Base-by-base conservation (phyloP, 2,797 vertebrate genomes). In the Xenops minutus region DNA sequence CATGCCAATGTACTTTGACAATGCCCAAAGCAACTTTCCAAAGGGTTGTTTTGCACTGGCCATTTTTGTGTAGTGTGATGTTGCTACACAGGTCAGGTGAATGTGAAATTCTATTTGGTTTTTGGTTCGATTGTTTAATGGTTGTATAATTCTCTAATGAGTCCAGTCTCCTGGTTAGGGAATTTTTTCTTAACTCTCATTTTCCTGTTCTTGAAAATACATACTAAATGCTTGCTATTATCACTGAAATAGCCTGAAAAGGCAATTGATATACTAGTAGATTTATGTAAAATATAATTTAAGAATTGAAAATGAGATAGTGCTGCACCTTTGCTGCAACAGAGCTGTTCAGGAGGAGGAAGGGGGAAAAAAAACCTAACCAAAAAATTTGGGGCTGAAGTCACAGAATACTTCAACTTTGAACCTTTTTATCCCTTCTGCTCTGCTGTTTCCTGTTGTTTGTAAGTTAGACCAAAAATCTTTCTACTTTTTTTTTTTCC, bases 61-160 rank as follows among this genome's bases (percentile, higher is more conserved):
- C 3, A 2, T 92, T 81, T 84, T 72, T 73, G 12, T 51, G 9
- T 44, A n/a, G 9, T 52, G 4, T 0, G 0, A 7, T 59, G 7
- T 44, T 66, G 49, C 54, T 86, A 34, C 30, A 75, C 12, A 71
- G 56, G 13, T 83, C 22, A 51, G 12, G 20, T 74, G 29, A 88
- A 17, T 16, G 5, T 62, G 43, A 84, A 81, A 78, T 66, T 87
- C 18, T 55, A 0, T 77, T 79, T 69, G 24, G 52, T 56, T 61
- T 81, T 80, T 77, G 5, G 1, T 85, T 90, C 10, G 10, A 8
- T 66, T 76, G 6, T 82, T 73, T 76, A 58, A 37, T 55, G 26
- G 6, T 49, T 34, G 6, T 82, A 4, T 46, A 75, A 63, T 83
- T n/a, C 7, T 59, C 16, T 52, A 59, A 27, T 12, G 29, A 72